Evolutionary conservation across 2,797 vertebrate genomes (phyloP), one percentile per base, ranked within the genome.

Genomic region (Acanthornis magna): DNA sequence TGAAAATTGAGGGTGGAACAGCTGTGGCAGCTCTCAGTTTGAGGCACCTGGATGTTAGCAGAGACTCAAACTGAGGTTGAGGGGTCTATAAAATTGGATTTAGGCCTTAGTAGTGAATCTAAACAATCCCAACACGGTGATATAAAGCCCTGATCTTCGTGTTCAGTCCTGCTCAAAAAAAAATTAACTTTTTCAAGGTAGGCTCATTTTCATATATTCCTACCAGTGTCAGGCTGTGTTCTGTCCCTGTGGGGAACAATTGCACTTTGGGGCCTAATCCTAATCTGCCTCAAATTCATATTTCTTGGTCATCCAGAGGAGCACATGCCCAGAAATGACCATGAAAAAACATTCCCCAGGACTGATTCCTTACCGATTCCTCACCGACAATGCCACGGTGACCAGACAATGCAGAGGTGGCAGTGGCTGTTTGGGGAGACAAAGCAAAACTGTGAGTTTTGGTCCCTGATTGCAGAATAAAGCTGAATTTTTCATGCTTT

Each of bases 191-290:
- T 65, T 50, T 42, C 45, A 51, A 51, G 23, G 14, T 19, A 2
- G 15, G 3, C 7, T 71, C 32, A 3, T 27, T 78, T 81, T 32
- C 7, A 6, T 9, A 0, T 0, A 0, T 13, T n/a, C 8, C 10
- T 10, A 5, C 2, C 54, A 11, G 10, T 16, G 15, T 13, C 3
- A 36, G 29, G 32, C 43, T 38, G 29, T 8, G 11, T 1, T 26
- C 13, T 57, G 32, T 21, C 70, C 47, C 66, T 55, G 21, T 25
- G 53, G 50, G 42, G 54, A 72, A 2, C 7, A 5, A 17, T 2
- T 10, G 11, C 13, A 6, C 22, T 12, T 13, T 27, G 16, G 1
- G 4, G 10, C 11, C 38, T 68, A 22, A 63, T 1, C 13, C 42
- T 68, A 22, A 63, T 1, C 13, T 38, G 65, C 42, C 16, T 57